Conservation (phyloP, 2,797 vertebrate genomes). For the Sebastes umbrosus region DNA sequence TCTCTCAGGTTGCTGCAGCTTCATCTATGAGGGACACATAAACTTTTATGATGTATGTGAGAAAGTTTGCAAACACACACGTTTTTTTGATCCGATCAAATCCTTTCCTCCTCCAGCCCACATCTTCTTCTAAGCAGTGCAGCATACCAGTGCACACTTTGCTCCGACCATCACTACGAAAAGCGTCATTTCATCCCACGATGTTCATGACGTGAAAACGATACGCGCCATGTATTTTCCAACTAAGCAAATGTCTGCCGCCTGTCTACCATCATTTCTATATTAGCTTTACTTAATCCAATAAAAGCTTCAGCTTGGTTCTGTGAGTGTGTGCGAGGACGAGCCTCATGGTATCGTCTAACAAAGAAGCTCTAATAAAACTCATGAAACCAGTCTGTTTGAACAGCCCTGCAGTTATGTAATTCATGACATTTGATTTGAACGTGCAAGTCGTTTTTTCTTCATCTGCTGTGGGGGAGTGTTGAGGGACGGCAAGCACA, state of each 20-base stretch:
- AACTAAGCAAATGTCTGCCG: not conserved
- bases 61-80: not conserved
- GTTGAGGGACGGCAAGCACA: not conserved
- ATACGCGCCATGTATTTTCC: not conserved
- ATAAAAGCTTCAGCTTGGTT: not conserved
- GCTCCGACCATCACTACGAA: not conserved
- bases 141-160: not conserved
- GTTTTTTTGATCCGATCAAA: no score
- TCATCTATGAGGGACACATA: not conserved
- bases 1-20: not conserved
- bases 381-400: conserved; percentile 23
- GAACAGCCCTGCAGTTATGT: conserved; percentile 32
- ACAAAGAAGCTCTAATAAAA: conserved; percentile 31
- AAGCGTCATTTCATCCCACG: not conserved
- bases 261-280: not conserved
- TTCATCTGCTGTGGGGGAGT: conserved; percentile 8
- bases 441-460: conserved; percentile 32
- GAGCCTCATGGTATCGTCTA: not conserved
- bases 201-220: not conserved
- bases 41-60: not conserved
- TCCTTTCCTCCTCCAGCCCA: not conserved
- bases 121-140: not conserved
- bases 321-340: not conserved
- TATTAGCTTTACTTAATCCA: conserved; percentile 2
- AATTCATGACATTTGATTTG: conserved; percentile 62